A percentile compares a stretch with the other conserved stretches of the same genome.
phyloP scores from a whole-genome alignment of 2,797 vertebrate species.

The Rhynchotus rufescens region DNA sequence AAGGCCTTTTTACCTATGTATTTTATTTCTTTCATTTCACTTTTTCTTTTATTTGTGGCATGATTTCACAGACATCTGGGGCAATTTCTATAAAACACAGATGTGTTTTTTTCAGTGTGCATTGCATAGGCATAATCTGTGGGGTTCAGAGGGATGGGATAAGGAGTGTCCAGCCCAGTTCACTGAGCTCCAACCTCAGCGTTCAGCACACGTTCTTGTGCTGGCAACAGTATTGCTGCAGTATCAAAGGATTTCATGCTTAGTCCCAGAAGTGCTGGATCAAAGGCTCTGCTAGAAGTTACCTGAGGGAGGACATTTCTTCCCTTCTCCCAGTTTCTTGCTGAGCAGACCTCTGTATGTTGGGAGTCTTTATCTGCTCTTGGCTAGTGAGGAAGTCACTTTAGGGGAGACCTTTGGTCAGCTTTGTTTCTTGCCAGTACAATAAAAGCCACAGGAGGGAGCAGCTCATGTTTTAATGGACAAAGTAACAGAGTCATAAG shows the following conservation, averaged over 20 bases:
- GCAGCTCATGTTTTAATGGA: not conserved
- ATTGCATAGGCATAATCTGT: rapidly evolving
- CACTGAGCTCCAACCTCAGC: not conserved
- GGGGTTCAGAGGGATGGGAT: not conserved
- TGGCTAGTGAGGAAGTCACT: rapidly evolving
- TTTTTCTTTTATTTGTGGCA: not conserved
- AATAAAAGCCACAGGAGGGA: conserved; percentile 25
- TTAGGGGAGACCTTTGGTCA: not conserved
- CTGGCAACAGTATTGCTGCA: not conserved
- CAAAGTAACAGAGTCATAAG: not conserved
- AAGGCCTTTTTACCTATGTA: not conserved
- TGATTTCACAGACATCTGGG: not conserved
- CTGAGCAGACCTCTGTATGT: rapidly evolving
- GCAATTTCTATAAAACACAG: rapidly evolving
- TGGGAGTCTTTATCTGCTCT: rapidly evolving
- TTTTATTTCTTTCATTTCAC: not conserved
- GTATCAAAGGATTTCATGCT: not conserved
- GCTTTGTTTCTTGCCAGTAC: not conserved
- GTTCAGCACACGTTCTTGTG: rapidly evolving
- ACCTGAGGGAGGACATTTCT: not conserved
- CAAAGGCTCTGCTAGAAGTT: not conserved
- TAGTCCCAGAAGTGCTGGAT: not conserved
- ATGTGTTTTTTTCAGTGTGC: rapidly evolving
- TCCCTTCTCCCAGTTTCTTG: not conserved
- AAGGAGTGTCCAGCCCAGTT: not conserved